Percentiles rank a stretch among this genome's conserved stretches.
Evolutionary conservation across 92 coral and sea anemone species (phyloP).

Genomic region (Siderastrea siderea): DNA sequence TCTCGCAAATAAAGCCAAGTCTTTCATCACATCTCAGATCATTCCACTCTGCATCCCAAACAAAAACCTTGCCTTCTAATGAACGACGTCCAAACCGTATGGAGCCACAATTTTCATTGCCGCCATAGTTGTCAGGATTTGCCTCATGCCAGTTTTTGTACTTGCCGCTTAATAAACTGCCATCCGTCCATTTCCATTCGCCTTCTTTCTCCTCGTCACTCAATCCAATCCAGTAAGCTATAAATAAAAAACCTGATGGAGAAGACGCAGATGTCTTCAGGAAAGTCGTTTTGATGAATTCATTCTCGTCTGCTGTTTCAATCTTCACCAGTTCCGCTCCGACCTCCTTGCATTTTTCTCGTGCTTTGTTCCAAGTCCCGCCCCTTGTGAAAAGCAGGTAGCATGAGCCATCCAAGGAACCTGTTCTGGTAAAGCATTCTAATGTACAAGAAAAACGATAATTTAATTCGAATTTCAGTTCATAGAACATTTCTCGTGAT

Average conservation of each 20-base stretch:
- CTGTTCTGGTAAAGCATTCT: not conserved
- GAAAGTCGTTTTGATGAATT: not conserved
- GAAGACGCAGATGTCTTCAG: not conserved
- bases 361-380: not conserved
- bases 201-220: not conserved
- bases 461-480: too few species aligned
- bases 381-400: not conserved
- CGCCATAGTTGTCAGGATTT: not conserved
- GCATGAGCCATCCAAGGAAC: not conserved
- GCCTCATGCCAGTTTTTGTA: not conserved
- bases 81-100: too few species aligned
- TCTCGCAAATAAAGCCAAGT: not conserved
- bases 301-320: too few species aligned
- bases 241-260: too few species aligned
- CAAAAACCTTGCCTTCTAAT: too few species aligned
- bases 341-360: not conserved
- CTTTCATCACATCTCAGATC: not conserved
- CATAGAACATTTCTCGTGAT: too few species aligned
- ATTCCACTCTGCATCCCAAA: not conserved
- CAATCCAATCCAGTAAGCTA: slow-evolving; percentile 4
- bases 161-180: not conserved
- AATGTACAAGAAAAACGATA: not conserved
- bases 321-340: not conserved
- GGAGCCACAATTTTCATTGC: not conserved
- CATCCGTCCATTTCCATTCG: slow-evolving; percentile 1